These are phyloP conservation scores for Halictus rubicundus DNA, from an alignment of 1,140 invertebrate genomes.

Conservation along the genomic window DNA sequence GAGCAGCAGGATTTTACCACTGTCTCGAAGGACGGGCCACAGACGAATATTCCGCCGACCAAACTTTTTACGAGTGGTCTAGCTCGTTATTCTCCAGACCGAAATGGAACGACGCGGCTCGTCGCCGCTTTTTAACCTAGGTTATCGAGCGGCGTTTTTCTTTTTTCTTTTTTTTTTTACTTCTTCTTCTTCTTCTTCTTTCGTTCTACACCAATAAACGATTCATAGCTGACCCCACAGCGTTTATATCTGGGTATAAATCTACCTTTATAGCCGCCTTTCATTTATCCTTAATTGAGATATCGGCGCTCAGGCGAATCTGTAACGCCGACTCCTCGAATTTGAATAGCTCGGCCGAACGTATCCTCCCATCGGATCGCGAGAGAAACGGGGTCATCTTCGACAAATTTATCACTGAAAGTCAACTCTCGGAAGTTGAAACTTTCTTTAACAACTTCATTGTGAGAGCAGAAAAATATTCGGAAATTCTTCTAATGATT, in stretches of 20 bases:
- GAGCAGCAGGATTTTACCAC: constrained; percentile 17
- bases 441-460: no score
- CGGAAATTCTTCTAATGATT: no score
- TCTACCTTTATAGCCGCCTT: constrained; percentile 14
- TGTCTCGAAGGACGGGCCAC: constrained; percentile 20
- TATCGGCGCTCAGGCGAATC: neutral
- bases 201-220: constrained; percentile 40
- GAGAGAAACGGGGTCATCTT: no score
- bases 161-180: no score
- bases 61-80: constrained; percentile 59
- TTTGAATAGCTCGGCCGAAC: neutral
- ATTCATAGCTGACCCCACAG: constrained; percentile 28
- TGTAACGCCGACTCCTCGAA: neutral
- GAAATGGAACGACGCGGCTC: constrained; percentile 47
- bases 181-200: no score
- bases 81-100: constrained; percentile 55
- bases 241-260: constrained; percentile 27
- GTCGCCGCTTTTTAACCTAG: constrained; percentile 26
- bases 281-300: constrained; percentile 32
- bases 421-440: no score
- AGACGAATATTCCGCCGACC: constrained; percentile 18
- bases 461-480: no score
- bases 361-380: no score
- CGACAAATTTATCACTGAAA: no score
- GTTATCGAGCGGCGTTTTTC: constrained; percentile 36